Conservation (phyloP, 2,888 invertebrate species). For the Apotomis turbidana region DNA sequence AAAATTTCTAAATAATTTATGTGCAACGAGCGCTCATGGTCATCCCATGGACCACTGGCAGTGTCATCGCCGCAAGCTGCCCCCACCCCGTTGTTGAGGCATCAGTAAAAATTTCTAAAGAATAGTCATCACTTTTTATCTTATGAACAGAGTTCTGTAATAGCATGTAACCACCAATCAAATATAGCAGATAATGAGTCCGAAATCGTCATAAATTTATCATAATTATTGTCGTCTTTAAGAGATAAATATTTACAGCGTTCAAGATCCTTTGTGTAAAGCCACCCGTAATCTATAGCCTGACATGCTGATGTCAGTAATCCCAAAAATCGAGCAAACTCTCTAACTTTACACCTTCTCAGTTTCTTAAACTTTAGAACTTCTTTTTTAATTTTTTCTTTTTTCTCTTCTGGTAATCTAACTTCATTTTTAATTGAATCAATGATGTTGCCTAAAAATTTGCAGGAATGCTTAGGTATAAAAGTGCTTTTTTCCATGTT, state of each 20-base stretch:
- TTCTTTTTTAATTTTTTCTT: slow-evolving; percentile 13
- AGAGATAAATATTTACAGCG: slow-evolving; percentile 23
- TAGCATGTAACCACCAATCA: slow-evolving; percentile 17
- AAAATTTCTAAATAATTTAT: slow-evolving; percentile 10
- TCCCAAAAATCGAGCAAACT: slow-evolving; percentile 36
- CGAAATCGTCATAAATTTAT: background rate
- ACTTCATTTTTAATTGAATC: slow-evolving; percentile 26
- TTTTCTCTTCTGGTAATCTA: slow-evolving; percentile 30
- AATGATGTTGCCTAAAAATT: slow-evolving; percentile 29
- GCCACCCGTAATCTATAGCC: slow-evolving; percentile 25
- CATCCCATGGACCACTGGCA: background rate
- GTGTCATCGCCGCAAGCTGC: background rate
- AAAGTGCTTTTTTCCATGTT: slow-evolving; percentile 22
- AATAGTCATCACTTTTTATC: slow-evolving; percentile 15
- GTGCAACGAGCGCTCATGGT: background rate
- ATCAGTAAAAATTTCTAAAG: background rate
- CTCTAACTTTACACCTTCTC: slow-evolving; percentile 20
- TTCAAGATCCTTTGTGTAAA: background rate
- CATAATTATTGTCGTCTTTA: slow-evolving; percentile 1
- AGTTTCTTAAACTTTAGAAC: slow-evolving; percentile 3
- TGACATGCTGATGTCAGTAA: slow-evolving; percentile 33
- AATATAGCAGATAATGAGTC: background rate
- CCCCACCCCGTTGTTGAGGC: slow-evolving; percentile 3
- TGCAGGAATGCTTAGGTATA: slow-evolving; percentile 6
- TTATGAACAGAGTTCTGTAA: background rate